Base-by-base conservation (phyloP, 2,113 vertebrate genomes). In the Dissostichus mawsoni region DNA sequence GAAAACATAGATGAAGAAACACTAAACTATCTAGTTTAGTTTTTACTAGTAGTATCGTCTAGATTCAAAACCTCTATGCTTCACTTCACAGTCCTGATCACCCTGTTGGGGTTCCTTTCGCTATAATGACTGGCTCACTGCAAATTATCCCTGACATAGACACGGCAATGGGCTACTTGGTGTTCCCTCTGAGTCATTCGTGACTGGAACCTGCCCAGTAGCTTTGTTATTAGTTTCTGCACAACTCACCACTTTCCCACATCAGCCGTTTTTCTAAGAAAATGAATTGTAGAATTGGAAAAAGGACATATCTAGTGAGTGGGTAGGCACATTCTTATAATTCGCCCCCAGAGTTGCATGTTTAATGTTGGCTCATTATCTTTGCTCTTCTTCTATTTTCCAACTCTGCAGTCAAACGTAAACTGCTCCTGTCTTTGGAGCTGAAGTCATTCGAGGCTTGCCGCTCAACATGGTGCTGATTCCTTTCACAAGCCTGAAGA, bases 201-300 rank as follows among this genome's bases (percentile, higher is more conserved):
- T 65, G 20, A 45, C 12, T 63, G 52, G 20, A 62, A 62, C 53
- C 57, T 63, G 5, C 23, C 10, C 29, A 25, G 3, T 14, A 50
- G 44, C 18, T 67, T 67, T 74, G 74, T 69, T 61, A 65, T 45
- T 48, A 23, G 66, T 48, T 41, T 17, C 36, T 23, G 16, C 29
- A 33, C 33, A 3, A 17, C 29, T 20, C 36, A 41, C 36, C 36
- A 41, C 36, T 41, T 41, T 41, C 36, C 36, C 36, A 45, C n/a
- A 20, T 65, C 45, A 65, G 44, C 16, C n/a, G 14, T 17, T 12
- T 48, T 65, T 47, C 20, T 9, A 11, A 71, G 5, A 50, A 33
- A 18, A 12, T 8, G 18, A 33, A 2, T 52, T 33, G 68, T 17
- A 17, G 14, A 8, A 47, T 25, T 12, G 1, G 1, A 45, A 64